Evolutionary conservation across 2,888 invertebrate genomes (phyloP).

Genomic region (Nysson spinosus): DNA sequence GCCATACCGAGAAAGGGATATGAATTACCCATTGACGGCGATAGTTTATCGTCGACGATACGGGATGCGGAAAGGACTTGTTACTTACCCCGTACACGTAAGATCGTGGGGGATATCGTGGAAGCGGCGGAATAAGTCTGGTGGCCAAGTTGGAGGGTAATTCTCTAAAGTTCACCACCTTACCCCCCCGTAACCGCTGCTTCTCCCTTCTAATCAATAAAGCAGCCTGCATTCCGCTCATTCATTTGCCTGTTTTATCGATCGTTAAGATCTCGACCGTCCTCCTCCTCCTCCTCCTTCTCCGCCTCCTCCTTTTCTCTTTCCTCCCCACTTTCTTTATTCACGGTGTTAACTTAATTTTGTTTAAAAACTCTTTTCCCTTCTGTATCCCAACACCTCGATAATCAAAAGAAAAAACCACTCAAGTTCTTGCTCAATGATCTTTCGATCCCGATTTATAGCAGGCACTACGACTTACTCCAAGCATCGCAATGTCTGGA

Average conservation of each 20-base stretch:
- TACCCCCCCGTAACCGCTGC: conserved; percentile 90
- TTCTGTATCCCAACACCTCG: conserved; percentile 6
- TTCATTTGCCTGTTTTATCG: conserved; percentile 73
- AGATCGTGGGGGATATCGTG: conserved; percentile 90
- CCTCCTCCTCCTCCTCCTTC: conserved; percentile 33
- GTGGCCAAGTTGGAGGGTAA: conserved; percentile 93
- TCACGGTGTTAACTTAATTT: conserved; percentile 27
- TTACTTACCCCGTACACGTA: conserved; percentile 75
- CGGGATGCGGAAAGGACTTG: conserved; percentile 33
- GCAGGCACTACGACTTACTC: conserved; percentile 50
- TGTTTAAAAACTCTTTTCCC: conserved; percentile 10
- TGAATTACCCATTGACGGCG: conserved; percentile 35
- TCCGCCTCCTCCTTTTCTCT: conserved; percentile 9
- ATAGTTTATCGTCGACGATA: conserved; percentile 42
- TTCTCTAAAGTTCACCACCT: conserved; percentile 86
- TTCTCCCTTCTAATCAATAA: conserved; percentile 94
- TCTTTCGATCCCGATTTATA: conserved; percentile 30
- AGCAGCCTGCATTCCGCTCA: conserved; percentile 93
- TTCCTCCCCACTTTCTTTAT: conserved; percentile 23
- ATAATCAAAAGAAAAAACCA: conserved; percentile 22
- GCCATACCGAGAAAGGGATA: conserved; percentile 29
- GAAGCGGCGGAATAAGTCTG: conserved; percentile 91
- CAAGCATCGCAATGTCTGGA: conserved; percentile 47
- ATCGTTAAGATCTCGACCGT: conserved; percentile 50
- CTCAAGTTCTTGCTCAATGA: conserved; percentile 36